phyloP scores from a whole-genome alignment of 2,888 invertebrate genomes.

The Physocephala rufipes region DNA sequence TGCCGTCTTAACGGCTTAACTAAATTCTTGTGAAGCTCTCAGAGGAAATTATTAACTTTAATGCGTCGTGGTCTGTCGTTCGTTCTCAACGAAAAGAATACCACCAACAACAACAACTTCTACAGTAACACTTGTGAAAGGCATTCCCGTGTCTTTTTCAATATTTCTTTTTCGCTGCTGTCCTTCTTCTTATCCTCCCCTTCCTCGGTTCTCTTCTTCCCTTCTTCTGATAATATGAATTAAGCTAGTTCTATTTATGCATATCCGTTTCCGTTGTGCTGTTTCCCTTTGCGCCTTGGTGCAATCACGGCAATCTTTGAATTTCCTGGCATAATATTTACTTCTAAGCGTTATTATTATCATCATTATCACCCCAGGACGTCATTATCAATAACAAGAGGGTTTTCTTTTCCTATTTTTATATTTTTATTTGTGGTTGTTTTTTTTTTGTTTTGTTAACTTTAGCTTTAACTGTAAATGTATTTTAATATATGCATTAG shows the following conservation, averaged over 20 bases:
- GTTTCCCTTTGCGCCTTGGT: background rate
- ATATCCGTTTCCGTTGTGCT: slow-evolving; percentile 3
- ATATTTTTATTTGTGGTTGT: no score
- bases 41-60: slow-evolving; percentile 5
- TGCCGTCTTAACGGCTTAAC: background rate
- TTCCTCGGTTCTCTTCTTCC: background rate
- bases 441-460: background rate
- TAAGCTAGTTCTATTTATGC: slow-evolving; percentile 15
- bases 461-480: background rate
- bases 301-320: slow-evolving; percentile 12
- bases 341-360: background rate
- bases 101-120: no score
- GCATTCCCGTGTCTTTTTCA: background rate
- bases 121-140: no score
- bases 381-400: no score
- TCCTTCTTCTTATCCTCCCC: background rate
- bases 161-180: background rate
- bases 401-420: no score
- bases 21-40: background rate
- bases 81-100: no score
- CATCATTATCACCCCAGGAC: background rate
- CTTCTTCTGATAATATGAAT: background rate
- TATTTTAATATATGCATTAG: background rate
- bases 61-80: background rate
- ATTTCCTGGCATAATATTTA: slow-evolving; percentile 17